phyloP scores from a whole-genome alignment of 2,113 vertebrate genomes.

The Clarias macrocephalus region DNA sequence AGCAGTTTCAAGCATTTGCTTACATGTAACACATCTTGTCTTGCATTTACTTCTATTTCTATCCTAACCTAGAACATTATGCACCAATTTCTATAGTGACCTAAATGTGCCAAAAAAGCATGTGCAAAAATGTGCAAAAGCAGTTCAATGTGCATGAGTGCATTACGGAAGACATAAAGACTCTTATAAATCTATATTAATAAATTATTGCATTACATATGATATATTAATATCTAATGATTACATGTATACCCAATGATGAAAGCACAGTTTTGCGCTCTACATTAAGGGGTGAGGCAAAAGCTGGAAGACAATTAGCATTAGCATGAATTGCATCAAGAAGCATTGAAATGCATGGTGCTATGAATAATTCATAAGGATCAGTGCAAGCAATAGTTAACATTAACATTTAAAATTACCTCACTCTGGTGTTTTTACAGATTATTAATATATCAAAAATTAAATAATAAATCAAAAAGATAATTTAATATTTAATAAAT shows the following conservation, averaged over 20 bases:
- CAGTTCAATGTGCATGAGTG: background rate
- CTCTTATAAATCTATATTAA: background rate
- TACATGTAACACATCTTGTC: background rate
- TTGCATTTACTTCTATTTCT: background rate
- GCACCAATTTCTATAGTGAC: background rate
- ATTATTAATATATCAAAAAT: slow-evolving; percentile 40
- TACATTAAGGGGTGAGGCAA: background rate
- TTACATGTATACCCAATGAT: background rate
- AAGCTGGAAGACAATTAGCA: background rate
- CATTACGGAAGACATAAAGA: slow-evolving; percentile 30
- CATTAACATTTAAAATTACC: background rate
- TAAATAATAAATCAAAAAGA: slow-evolving; percentile 6
- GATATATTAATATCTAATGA: background rate
- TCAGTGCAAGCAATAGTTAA: slow-evolving; percentile 8
- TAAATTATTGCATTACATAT: background rate
- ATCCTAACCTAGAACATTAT: background rate
- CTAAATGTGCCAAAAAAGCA: slow-evolving; percentile 2
- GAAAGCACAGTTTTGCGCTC: background rate
- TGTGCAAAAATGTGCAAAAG: slow-evolving; percentile 28
- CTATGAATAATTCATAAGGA: slow-evolving; percentile 21
- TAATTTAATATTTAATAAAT: too few species aligned
- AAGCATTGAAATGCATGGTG: background rate
- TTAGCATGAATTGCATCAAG: background rate
- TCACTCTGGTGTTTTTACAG: slow-evolving; percentile 19
- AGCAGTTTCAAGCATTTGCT: background rate